Conservation (phyloP, 2,888 invertebrate species). For the Bellardia pandia region DNA sequence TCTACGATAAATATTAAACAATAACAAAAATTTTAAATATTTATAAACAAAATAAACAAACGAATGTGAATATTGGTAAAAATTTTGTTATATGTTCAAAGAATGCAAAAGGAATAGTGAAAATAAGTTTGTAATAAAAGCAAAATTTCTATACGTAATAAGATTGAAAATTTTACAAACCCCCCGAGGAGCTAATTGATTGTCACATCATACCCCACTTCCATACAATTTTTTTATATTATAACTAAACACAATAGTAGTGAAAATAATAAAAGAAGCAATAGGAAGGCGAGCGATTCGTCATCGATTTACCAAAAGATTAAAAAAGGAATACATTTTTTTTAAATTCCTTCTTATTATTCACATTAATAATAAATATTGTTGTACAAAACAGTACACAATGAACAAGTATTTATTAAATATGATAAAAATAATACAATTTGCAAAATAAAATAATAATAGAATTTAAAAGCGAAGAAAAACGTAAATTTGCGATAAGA, state of each 20-base stretch:
- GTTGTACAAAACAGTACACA: neutral
- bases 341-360: neutral
- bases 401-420: slow-evolving; percentile 37
- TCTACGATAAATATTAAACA: slow-evolving; percentile 44
- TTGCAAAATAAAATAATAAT: slow-evolving; percentile 1
- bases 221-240: slow-evolving; percentile 44
- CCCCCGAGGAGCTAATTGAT: slow-evolving; percentile 64
- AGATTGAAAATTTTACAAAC: slow-evolving; percentile 40
- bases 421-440: neutral
- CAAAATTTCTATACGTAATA: slow-evolving; percentile 59
- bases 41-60: slow-evolving; percentile 46
- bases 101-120: neutral
- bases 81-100: neutral
- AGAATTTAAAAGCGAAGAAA: slow-evolving; percentile 19
- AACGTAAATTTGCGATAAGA: slow-evolving; percentile 24
- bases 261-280: slow-evolving; percentile 52
- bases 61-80: slow-evolving; percentile 1
- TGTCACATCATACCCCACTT: slow-evolving; percentile 62
- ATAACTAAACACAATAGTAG: slow-evolving; percentile 54
- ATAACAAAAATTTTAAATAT: slow-evolving; percentile 48
- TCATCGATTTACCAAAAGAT: slow-evolving; percentile 81
- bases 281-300: slow-evolving; percentile 77
- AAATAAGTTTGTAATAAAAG: slow-evolving; percentile 8
- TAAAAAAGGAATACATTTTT: slow-evolving; percentile 68
- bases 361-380: neutral